phyloP scores from a whole-genome alignment of 1,140 invertebrate genomes.

The Gryllus bimaculatus region DNA sequence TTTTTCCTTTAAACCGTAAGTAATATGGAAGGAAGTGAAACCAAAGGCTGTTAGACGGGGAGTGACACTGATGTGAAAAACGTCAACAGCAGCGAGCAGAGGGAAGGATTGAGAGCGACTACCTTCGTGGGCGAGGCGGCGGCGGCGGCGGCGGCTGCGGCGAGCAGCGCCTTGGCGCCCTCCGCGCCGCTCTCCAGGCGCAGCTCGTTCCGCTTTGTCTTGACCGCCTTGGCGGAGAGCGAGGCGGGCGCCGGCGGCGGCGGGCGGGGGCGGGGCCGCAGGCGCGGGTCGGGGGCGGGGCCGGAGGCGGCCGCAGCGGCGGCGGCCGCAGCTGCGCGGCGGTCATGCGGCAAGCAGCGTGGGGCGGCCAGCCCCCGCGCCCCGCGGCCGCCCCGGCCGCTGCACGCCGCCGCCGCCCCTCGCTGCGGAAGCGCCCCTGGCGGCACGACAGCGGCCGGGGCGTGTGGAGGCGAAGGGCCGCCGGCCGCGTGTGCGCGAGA shows the following conservation, averaged over 20 bases:
- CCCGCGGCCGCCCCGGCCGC: slow-evolving; percentile 19
- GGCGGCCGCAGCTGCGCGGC: slow-evolving; percentile 20
- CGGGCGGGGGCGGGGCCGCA: not conserved
- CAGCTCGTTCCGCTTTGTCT: not conserved
- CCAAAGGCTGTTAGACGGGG: not conserved
- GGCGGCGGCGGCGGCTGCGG: too few relatives aligned
- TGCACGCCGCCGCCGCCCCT: slow-evolving; percentile 20
- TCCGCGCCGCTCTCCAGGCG: not conserved
- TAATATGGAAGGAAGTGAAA: too few relatives aligned
- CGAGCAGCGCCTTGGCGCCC: not conserved
- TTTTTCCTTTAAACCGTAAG: too few relatives aligned
- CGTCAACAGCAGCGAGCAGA: too few relatives aligned
- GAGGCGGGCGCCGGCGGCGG: not conserved
- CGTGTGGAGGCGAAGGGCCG: too few relatives aligned
- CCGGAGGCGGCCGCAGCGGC: slow-evolving; percentile 19
- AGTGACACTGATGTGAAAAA: not conserved
- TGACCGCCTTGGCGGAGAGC: not conserved
- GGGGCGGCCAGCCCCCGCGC: not conserved
- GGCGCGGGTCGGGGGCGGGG: slow-evolving; percentile 15
- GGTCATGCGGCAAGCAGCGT: not conserved
- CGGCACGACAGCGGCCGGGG: too few relatives aligned
- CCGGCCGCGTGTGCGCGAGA: too few relatives aligned
- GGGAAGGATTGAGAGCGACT: too few relatives aligned
- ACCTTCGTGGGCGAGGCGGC: too few relatives aligned
- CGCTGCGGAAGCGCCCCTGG: slow-evolving; percentile 7